phyloP scores from a whole-genome alignment of 1,140 invertebrate genomes.

The Dendroctonus ponderosae region DNA sequence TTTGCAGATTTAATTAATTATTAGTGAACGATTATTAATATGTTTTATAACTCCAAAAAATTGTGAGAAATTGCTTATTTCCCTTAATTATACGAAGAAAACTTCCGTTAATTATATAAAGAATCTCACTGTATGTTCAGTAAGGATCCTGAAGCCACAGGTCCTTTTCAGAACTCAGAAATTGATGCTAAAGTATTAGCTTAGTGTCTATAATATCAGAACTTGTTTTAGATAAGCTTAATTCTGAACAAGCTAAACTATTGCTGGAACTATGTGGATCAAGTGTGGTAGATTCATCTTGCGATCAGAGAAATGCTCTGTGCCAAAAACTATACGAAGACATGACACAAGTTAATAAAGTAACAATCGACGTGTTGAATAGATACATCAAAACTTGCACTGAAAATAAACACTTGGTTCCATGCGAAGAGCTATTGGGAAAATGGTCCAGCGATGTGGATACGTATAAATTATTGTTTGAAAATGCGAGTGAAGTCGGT shows the following conservation, averaged over 20 bases:
- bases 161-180: background rate
- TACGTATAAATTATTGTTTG: conserved; percentile 55
- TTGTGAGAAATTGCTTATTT: too few relatives aligned
- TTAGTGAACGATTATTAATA: too few relatives aligned
- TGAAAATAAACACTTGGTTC: conserved; percentile 41
- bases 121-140: too few relatives aligned
- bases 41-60: too few relatives aligned
- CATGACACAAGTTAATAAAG: conserved; percentile 13
- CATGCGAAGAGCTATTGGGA: conserved; percentile 38
- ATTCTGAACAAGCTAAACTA: conserved; percentile 14
- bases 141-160: background rate
- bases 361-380: conserved; percentile 36
- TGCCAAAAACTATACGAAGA: conserved; percentile 21
- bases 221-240: conserved; percentile 22
- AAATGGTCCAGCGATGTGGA: conserved; percentile 50
- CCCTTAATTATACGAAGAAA: too few relatives aligned
- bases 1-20: too few relatives aligned
- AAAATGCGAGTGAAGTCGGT: conserved; percentile 57
- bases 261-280: conserved; percentile 26
- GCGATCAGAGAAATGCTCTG: conserved; percentile 16
- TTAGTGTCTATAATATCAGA: background rate
- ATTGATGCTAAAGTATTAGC: background rate
- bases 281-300: conserved; percentile 10
- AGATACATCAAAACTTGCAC: conserved; percentile 44
- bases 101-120: too few relatives aligned